A percentile compares a stretch with the other conserved stretches of the same genome.
phyloP scores from a whole-genome alignment of 2,888 invertebrate genomes.

The Pteria penguin region DNA sequence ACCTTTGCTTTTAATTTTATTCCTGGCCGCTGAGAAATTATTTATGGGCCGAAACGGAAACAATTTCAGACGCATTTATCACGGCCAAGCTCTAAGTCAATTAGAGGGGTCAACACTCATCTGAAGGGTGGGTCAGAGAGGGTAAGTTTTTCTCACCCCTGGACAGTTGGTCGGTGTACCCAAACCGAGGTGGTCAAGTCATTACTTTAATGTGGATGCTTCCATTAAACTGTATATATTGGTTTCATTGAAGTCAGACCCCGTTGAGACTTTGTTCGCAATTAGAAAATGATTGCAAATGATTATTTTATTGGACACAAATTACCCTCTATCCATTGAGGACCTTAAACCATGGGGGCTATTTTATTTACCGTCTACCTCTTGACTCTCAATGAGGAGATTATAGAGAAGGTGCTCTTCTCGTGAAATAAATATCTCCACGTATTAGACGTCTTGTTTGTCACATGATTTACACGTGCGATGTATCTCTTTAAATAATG shows the following conservation, averaged over 20 bases:
- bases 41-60: not conserved
- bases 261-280: constrained; percentile 25
- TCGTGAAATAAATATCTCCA: not conserved
- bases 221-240: constrained; percentile 10
- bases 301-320: constrained; percentile 40
- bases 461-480: no score
- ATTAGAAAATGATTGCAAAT: constrained; percentile 44
- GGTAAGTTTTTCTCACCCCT: constrained; percentile 47
- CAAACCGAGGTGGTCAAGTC: constrained; percentile 30
- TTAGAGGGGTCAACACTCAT: constrained; percentile 54
- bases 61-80: not conserved
- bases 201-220: constrained; percentile 10
- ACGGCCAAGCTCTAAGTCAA: constrained; percentile 44
- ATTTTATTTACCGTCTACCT: constrained; percentile 12
- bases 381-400: constrained; percentile 43
- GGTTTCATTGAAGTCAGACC: constrained; percentile 14
- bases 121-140: constrained; percentile 49
- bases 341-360: constrained; percentile 1
- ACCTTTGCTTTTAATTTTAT: constrained; percentile 3
- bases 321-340: constrained; percentile 20
- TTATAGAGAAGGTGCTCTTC: constrained; percentile 19
- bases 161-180: constrained; percentile 44
- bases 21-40: not conserved
- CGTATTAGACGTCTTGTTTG: not conserved
- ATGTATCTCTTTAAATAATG: no score